Evolutionary conservation across 2,113 vertebrate species (phyloP), one percentile per base, ranked within the genome.

Genomic region (Cinclus cinclus): DNA sequence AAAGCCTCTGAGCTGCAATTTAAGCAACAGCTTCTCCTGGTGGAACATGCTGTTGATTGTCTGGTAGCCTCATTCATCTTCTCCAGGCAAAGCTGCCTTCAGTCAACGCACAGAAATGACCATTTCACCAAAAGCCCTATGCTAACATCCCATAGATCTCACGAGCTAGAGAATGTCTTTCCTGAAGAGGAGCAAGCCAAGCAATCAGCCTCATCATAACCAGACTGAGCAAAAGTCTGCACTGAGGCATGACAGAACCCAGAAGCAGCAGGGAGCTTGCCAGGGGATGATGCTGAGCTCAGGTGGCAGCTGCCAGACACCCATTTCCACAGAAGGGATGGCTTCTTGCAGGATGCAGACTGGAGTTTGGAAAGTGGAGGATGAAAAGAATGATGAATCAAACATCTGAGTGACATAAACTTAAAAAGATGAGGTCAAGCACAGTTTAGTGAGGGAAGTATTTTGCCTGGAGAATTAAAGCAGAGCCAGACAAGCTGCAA

Each of bases 401-500:
- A 92, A 64, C 60, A 70, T 16, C 2, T 77, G 71, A 55, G 39
- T 44, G 79, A 86, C 42, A 86, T 60, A 89, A 91, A 69, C 13
- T 74, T 67, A 21, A 52, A 52, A 69, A 89, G 68, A 68, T 25
- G 42, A 89, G 83, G 87, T 92, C 74, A 92, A 90, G 56, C 28
- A 91, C 52, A 87, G 93, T 81, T 91, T 88, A 94, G 53, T 12
- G 12, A 73, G 77, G 63, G 74, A 73, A 94, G 27, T 64, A 87
- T 91, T 95, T 90, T 92, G 88, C 80, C 88, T 83, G 86, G 58
- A 94, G 79, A 93, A 94, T 53, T 53, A 87, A 92, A 90, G 81
- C 69, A 91, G 82, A 97, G 74, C 90, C 71, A 95, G 81, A 96
- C 94, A 97, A 97, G 96, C 75, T 93, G 86, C 80, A 96, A 83